Conservation (phyloP, 2,888 invertebrate genomes). For the Lithodes maja region DNA sequence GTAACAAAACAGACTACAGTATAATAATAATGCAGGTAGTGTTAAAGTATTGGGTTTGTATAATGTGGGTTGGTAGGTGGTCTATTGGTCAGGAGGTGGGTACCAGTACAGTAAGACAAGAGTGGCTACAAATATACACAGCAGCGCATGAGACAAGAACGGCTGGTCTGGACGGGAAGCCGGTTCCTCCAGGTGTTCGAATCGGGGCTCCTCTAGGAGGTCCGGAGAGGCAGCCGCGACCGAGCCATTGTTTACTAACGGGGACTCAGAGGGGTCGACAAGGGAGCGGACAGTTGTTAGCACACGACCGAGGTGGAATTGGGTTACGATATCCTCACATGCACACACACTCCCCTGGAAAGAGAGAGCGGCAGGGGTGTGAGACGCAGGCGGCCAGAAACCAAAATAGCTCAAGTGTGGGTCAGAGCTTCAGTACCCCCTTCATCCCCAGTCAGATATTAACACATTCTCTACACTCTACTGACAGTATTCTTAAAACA, state of each 20-base stretch:
- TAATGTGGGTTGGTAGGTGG: neutral
- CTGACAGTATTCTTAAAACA: too few relatives aligned
- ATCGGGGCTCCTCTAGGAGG: constrained; percentile 42
- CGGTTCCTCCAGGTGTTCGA: constrained; percentile 35
- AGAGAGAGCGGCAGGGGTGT: constrained; percentile 59
- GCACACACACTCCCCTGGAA: constrained; percentile 69
- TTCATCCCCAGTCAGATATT: constrained; percentile 44
- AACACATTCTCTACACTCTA: neutral
- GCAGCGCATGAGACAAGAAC: constrained; percentile 59
- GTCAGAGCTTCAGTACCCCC: constrained; percentile 18
- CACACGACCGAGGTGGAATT: constrained; percentile 66
- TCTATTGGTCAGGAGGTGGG: constrained; percentile 61
- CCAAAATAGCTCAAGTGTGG: constrained; percentile 54
- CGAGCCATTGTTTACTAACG: constrained; percentile 59
- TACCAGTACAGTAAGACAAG: constrained; percentile 63
- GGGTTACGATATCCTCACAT: constrained; percentile 69
- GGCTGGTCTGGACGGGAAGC: constrained; percentile 51
- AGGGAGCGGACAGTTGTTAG: constrained; percentile 68
- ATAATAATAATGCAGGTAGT: too few relatives aligned
- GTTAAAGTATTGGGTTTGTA: too few relatives aligned
- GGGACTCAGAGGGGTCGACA: constrained; percentile 66
- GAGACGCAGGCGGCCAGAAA: constrained; percentile 48
- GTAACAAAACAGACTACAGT: too few relatives aligned
- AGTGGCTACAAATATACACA: constrained; percentile 66
- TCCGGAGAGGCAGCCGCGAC: constrained; percentile 41